phyloP scores from a whole-genome alignment of 2,797 vertebrate species.

The Parambassis ranga region DNA sequence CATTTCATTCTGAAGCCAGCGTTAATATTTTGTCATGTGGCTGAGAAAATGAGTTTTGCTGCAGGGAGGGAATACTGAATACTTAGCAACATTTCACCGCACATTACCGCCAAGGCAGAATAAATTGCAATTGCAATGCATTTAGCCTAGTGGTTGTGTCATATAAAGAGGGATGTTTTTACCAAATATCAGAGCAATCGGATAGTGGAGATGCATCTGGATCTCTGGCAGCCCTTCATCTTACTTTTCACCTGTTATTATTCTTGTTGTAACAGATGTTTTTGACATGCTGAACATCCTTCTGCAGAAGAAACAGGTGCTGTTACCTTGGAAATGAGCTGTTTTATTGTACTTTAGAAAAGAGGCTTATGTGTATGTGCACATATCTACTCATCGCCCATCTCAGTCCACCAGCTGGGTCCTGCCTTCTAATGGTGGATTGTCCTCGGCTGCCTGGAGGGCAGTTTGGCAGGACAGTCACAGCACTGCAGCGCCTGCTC shows the following conservation, averaged over 20 bases:
- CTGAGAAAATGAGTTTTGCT: slow-evolving; percentile 50
- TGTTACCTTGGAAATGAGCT: background rate
- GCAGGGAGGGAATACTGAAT: slow-evolving; percentile 4
- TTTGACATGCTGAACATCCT: background rate
- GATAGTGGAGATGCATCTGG: too few relatives aligned
- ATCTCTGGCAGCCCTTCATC: background rate
- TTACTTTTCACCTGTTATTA: too few relatives aligned
- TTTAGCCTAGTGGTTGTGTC: slow-evolving; percentile 23
- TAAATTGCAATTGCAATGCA: slow-evolving; percentile 20
- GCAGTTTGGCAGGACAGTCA: slow-evolving; percentile 13
- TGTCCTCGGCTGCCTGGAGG: slow-evolving; percentile 1
- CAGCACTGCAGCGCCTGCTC: background rate
- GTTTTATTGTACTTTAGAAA: background rate
- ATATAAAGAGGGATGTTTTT: slow-evolving; percentile 2
- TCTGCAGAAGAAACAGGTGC: background rate
- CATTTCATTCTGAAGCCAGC: slow-evolving; percentile 11
- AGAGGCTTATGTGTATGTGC: too few relatives aligned
- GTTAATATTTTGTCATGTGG: slow-evolving; percentile 52
- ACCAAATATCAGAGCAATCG: too few relatives aligned
- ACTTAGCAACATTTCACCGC: background rate
- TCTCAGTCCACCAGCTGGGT: slow-evolving; percentile 18
- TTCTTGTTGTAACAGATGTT: background rate
- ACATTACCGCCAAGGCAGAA: background rate
- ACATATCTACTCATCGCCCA: background rate
- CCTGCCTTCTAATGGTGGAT: slow-evolving; percentile 21